Percentiles rank a stretch among this genome's conserved stretches.
Conservation (phyloP, 2,888 invertebrate species). For the Eledona agricola region DNA sequence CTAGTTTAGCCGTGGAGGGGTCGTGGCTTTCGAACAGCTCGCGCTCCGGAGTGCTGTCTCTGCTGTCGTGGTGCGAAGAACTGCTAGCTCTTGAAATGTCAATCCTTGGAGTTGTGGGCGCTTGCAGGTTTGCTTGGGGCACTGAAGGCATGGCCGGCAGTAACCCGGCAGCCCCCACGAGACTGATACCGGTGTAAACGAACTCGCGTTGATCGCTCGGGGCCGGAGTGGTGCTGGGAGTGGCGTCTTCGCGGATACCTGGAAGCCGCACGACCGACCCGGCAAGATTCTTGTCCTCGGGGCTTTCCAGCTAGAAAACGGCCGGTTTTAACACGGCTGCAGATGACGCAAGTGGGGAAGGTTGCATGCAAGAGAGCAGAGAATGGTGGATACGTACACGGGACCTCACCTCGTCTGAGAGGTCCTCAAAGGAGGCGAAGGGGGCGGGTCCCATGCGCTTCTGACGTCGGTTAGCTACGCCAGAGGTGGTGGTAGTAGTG, state of each 20-base stretch:
- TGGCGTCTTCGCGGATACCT: slow-evolving; percentile 66
- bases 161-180: slow-evolving; percentile 50
- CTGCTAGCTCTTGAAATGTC: slow-evolving; percentile 90
- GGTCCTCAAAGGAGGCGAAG: slow-evolving; percentile 93
- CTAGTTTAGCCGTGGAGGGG: slow-evolving; percentile 57
- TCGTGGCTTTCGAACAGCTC: slow-evolving; percentile 67
- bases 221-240: slow-evolving; percentile 49
- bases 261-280: slow-evolving; percentile 67
- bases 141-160: slow-evolving; percentile 49
- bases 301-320: slow-evolving; percentile 66
- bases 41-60: slow-evolving; percentile 85
- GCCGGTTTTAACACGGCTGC: slow-evolving; percentile 6
- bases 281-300: slow-evolving; percentile 63
- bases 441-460: slow-evolving; percentile 91
- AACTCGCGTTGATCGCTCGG: slow-evolving; percentile 40
- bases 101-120: slow-evolving; percentile 83
- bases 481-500: too few relatives aligned
- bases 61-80: slow-evolving; percentile 87
- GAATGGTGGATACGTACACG: slow-evolving; percentile 65
- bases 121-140: slow-evolving; percentile 62
- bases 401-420: slow-evolving; percentile 80
- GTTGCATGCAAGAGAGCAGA: slow-evolving; percentile 11
- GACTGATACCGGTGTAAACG: slow-evolving; percentile 55
- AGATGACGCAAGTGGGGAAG: too few relatives aligned
- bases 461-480: slow-evolving; percentile 62